phyloP scores from a whole-genome alignment of 2,113 vertebrate genomes.

The Myodes glareolus region DNA sequence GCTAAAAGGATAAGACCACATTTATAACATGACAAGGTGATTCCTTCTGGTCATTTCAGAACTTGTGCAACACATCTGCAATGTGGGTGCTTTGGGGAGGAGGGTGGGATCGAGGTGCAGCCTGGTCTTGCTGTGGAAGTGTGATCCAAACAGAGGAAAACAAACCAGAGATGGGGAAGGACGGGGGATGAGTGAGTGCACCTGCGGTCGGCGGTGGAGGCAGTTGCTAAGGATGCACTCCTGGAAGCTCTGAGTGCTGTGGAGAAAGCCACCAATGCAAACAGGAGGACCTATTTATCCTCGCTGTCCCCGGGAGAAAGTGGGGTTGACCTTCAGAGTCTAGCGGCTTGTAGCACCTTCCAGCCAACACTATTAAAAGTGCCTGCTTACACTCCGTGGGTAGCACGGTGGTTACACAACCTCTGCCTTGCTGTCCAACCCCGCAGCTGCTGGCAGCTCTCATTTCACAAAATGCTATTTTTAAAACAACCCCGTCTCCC shows the following conservation, averaged over 20 bases:
- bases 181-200: conserved; percentile 61
- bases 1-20: conserved; percentile 46
- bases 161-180: conserved; percentile 56
- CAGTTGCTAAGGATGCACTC: not conserved
- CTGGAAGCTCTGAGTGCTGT: conserved; percentile 44
- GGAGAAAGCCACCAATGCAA: conserved; percentile 33
- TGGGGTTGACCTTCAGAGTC: conserved; percentile 11
- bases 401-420: conserved; percentile 76
- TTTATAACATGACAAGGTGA: not conserved
- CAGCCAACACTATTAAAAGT: conserved; percentile 62
- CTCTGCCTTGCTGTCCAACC: conserved; percentile 71
- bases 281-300: conserved; percentile 39
- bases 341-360: conserved; percentile 45
- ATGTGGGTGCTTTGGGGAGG: not conserved
- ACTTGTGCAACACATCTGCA: not conserved
- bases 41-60: conserved; percentile 14
- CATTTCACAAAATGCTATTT: conserved; percentile 78
- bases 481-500: conserved; percentile 80
- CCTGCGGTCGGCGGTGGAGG: conserved; percentile 68
- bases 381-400: conserved; percentile 66
- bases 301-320: not conserved
- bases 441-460: conserved; percentile 61
- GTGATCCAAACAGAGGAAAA: conserved; percentile 41
- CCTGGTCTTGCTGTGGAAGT: conserved; percentile 53
- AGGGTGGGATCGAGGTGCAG: not conserved